Base-by-base conservation (phyloP, 2,797 vertebrate species). In the Cuculus canorus region DNA sequence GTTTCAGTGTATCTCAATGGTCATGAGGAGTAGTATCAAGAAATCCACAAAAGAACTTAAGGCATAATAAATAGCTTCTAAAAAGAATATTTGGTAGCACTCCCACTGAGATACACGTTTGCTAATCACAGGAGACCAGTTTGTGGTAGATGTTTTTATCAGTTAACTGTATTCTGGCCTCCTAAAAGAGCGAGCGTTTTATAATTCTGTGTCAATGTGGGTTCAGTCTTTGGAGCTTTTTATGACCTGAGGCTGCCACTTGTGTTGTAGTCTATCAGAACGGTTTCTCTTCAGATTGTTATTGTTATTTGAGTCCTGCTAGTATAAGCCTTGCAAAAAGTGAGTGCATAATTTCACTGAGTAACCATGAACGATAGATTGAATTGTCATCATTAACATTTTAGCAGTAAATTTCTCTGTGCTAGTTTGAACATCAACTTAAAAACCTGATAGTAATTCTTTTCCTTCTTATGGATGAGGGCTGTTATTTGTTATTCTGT, bases 371-470 rank as follows among this genome's bases (percentile, higher is more conserved):
- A 24, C 72, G 41, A 64, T 84, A 41, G 85, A 79, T 71, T 79
- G 66, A 88, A 77, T 82, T 94, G 70, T 82, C 82, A 77, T 82
- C 60, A 77, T 92, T 90, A 94, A 80, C 48, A 70, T 80, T 83
- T 93, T 79, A 84, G 35, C 80, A 85, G 63, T 86, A 84, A 84
- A 93, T 93, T 92, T 94, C 45, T 68, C 57, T 64, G 52, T 57
- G 45, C 30, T 92, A 25, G 32, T 93, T 96, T 95, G 68, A 93
- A 92, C 60, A 93, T 93, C 33, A 79, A 19, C 60, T 93, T 77
- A 41, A 83, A 86, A 91, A 92, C 71, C 84, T 45, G 0, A 54
- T 90, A 88, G 59, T 53, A 61, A 39, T 86, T 60, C 8, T 90
- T 91, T 78, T 73, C 32, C 9, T 87, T 82, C 82, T 84, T 86